Percentiles rank a stretch among this genome's conserved stretches.
These are phyloP conservation scores for Clupea harengus DNA, from an alignment of 2,113 vertebrate genomes.

Conservation along the genomic window DNA sequence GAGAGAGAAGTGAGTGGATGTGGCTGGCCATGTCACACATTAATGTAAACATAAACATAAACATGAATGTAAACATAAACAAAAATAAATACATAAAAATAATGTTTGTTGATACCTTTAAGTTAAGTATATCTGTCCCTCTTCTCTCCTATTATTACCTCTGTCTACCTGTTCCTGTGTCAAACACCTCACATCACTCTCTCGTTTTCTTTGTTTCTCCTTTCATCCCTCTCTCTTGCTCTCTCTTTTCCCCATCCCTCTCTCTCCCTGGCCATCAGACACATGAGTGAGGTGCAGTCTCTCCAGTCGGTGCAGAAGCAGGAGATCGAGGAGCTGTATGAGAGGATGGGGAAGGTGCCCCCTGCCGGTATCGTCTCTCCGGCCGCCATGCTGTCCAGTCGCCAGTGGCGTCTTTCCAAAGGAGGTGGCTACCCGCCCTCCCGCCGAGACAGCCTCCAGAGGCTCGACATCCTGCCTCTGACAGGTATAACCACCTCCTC, in stretches of 20 bases:
- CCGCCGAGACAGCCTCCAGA: constrained; percentile 91
- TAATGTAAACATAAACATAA: neutral
- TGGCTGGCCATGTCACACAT: neutral
- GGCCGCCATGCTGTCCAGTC: constrained; percentile 85
- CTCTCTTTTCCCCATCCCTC: neutral
- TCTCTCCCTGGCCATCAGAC: constrained; percentile 65
- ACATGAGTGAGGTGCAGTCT: constrained; percentile 84
- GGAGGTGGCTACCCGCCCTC: constrained; percentile 80
- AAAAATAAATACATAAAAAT: neutral
- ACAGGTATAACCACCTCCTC: constrained; percentile 67
- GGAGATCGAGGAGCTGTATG: constrained; percentile 92
- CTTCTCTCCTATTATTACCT: too few relatives aligned
- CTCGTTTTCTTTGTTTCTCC: neutral
- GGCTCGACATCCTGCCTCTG: constrained; percentile 78
- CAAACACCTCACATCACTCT: neutral
- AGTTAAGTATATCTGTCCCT: too few relatives aligned
- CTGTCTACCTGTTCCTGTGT: neutral
- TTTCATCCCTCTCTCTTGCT: neutral
- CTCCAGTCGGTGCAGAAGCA: constrained; percentile 89
- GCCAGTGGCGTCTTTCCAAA: constrained; percentile 91
- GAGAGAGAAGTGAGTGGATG: constrained; percentile 82
- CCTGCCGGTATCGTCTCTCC: constrained; percentile 89
- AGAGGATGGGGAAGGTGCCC: constrained; percentile 86
- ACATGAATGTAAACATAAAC: neutral
- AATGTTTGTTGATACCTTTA: too few relatives aligned